A percentile compares a stretch with the other conserved stretches of the same genome.
Conservation (phyloP, 1,140 invertebrate genomes). For the Drosophila takahashii region DNA sequence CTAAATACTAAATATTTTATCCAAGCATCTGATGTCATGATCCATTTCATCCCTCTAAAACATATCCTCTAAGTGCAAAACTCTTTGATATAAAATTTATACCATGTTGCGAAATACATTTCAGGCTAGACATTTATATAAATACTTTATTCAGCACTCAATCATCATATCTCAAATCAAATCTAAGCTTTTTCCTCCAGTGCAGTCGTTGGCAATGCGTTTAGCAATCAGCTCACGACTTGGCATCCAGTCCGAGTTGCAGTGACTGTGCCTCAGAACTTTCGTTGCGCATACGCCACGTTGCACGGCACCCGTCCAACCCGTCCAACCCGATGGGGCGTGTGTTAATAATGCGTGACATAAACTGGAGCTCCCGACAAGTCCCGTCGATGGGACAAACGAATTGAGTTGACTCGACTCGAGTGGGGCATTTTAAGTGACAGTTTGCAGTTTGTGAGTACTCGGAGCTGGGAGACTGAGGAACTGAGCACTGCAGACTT, state of each 20-base stretch:
- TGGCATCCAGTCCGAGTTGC: slow-evolving; percentile 34
- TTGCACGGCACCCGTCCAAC: slow-evolving; percentile 47
- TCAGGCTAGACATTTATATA: neutral
- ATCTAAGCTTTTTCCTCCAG: neutral
- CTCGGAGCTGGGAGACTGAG: neutral
- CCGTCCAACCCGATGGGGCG: slow-evolving; percentile 48
- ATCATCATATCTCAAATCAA: neutral
- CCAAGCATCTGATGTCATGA: too few relatives aligned
- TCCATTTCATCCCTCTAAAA: too few relatives aligned
- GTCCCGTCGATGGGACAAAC: slow-evolving; percentile 55
- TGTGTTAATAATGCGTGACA: slow-evolving; percentile 83
- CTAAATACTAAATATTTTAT: too few relatives aligned
- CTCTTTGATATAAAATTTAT: too few relatives aligned
- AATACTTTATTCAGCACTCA: neutral
- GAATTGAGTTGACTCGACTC: slow-evolving; percentile 80
- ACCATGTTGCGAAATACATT: neutral
- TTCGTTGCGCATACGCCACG: slow-evolving; percentile 75
- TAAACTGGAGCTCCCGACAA: slow-evolving; percentile 66
- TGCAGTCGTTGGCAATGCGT: slow-evolving; percentile 60
- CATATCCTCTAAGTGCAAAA: too few relatives aligned
- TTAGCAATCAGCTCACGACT: slow-evolving; percentile 79
- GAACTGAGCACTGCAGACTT: slow-evolving; percentile 36
- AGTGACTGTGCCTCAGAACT: slow-evolving; percentile 16
- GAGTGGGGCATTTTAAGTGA: slow-evolving; percentile 70
- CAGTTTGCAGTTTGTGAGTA: slow-evolving; percentile 54